phyloP scores from a whole-genome alignment of 2,113 vertebrate species.

The zebrafish (Danio rerio) region DNA sequence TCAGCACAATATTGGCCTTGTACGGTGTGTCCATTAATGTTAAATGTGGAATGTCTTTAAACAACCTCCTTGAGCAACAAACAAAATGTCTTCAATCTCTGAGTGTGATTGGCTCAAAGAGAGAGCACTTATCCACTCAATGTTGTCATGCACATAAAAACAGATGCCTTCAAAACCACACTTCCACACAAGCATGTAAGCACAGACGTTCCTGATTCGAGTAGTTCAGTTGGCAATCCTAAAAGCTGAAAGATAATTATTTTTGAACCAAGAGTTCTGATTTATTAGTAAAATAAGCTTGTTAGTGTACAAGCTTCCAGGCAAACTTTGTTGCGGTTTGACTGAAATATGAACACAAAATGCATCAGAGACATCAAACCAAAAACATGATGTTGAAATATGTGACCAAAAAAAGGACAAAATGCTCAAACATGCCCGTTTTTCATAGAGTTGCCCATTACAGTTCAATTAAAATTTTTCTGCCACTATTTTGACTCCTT shows the following conservation, averaged over 20 bases:
- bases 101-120: conserved; percentile 28
- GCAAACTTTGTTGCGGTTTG: too few relatives aligned
- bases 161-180: background rate
- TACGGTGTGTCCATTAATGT: conserved; percentile 14
- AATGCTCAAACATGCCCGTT: too few relatives aligned
- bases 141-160: background rate
- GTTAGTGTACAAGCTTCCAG: too few relatives aligned
- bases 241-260: background rate
- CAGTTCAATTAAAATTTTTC: too few relatives aligned
- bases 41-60: conserved; percentile 25
- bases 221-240: background rate
- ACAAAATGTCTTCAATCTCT: conserved; percentile 17
- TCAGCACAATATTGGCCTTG: conserved; percentile 22
- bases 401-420: too few relatives aligned
- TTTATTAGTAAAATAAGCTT: too few relatives aligned
- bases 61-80: conserved; percentile 33
- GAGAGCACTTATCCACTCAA: conserved; percentile 28
- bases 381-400: too few relatives aligned
- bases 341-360: too few relatives aligned
- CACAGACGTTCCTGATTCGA: background rate
- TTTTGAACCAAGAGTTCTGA: background rate
- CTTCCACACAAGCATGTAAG: background rate
- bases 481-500: too few relatives aligned
- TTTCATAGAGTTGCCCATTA: too few relatives aligned
- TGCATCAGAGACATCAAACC: too few relatives aligned